Conservation (phyloP, 2,797 vertebrate genomes). For the Poecile montanus region DNA sequence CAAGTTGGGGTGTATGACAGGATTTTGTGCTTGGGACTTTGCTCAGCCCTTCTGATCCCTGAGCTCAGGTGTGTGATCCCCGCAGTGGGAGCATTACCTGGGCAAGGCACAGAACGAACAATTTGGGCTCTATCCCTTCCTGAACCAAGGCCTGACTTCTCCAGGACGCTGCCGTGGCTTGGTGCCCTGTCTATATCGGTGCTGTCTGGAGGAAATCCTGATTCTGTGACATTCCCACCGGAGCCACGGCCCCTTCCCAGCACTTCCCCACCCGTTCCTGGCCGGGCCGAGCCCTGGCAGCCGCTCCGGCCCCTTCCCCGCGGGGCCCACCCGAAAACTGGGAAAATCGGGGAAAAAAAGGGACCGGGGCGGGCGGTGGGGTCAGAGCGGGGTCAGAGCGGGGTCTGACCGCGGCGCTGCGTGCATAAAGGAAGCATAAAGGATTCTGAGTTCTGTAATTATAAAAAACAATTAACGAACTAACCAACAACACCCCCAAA, state of each 20-base stretch:
- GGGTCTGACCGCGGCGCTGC: not conserved
- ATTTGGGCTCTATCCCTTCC: fast-evolving
- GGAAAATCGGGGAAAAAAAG: not conserved
- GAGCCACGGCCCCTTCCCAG: not conserved
- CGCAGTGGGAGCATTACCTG: fast-evolving
- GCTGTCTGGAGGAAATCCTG: not conserved
- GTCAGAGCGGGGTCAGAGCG: not conserved
- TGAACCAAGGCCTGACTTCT: fast-evolving
- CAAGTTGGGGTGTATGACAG: fast-evolving
- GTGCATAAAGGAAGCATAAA: not conserved
- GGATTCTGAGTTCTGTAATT: not conserved
- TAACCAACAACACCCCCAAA: fast-evolving
- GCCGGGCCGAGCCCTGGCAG: not conserved
- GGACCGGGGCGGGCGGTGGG: no score
- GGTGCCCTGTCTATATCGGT: not conserved
- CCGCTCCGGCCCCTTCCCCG: not conserved
- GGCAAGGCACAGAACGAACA: no score
- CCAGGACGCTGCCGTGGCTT: fast-evolving
- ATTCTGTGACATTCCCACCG: not conserved
- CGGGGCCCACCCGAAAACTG: not conserved
- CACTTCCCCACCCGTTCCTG: not conserved
- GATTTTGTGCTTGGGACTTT: fast-evolving
- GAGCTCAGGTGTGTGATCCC: fast-evolving
- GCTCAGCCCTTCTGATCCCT: fast-evolving
- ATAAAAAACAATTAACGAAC: not conserved